Evolutionary conservation across 2,113 vertebrate genomes (phyloP).

Genomic region (Phainopepla nitens): DNA sequence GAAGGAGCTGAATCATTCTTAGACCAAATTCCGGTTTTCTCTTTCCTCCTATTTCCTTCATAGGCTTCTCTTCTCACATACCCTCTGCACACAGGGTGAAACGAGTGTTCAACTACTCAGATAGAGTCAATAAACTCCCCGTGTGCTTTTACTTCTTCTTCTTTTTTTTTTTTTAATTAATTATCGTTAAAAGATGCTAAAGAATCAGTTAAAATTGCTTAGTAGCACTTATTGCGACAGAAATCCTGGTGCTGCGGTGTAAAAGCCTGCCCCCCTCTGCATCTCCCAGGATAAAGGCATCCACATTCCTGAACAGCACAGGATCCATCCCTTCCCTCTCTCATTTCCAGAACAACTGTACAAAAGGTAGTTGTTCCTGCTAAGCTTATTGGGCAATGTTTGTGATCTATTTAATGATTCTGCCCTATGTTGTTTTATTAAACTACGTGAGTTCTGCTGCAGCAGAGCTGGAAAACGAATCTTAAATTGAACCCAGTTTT

Average conservation of each 20-base stretch:
- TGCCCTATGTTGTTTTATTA: not conserved
- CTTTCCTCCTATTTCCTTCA: not conserved
- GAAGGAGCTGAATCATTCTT: slow-evolving; percentile 64
- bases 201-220: not conserved
- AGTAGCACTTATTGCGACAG: slow-evolving; percentile 24
- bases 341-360: not conserved
- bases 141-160: not conserved
- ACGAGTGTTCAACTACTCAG: not conserved
- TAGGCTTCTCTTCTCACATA: not conserved
- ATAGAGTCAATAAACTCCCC: not conserved
- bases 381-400: not conserved
- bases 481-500: not conserved
- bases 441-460: not conserved
- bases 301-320: not conserved
- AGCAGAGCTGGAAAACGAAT: slow-evolving; percentile 27
- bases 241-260: not conserved
- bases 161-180: too few species aligned
- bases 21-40: slow-evolving; percentile 35
- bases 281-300: not conserved
- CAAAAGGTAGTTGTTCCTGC: not conserved
- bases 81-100: not conserved
- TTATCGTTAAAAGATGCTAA: not conserved
- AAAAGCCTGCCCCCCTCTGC: not conserved
- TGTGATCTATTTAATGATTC: not conserved
- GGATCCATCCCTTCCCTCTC: not conserved